Evolutionary conservation across 2,888 invertebrate species (phyloP).

Genomic region (Phlogophora meticulosa): DNA sequence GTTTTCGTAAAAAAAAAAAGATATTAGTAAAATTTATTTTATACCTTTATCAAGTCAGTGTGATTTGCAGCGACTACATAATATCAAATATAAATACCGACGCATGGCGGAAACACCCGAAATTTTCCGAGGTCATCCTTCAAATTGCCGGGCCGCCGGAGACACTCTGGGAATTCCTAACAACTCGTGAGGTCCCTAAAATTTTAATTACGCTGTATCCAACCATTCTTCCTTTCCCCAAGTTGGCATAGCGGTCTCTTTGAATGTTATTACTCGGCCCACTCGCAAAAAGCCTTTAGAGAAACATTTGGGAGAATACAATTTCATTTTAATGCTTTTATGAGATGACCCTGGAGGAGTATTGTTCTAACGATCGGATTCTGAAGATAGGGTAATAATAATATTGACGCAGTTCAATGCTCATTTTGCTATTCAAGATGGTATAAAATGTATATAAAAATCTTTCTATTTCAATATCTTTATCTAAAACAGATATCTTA

Average conservation of each 20-base stretch:
- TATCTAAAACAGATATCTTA: neutral
- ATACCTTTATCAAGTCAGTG: neutral
- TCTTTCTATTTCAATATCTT: neutral
- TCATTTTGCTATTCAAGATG: conserved; percentile 5
- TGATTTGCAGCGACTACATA: conserved; percentile 1
- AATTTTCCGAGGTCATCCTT: conserved; percentile 67
- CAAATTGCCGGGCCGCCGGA: conserved; percentile 60
- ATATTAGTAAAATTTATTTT: too few species aligned
- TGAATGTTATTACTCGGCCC: conserved; percentile 69
- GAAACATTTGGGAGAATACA: conserved; percentile 61
- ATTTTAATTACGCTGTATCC: conserved; percentile 79
- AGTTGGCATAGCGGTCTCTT: conserved; percentile 67
- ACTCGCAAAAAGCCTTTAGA: conserved; percentile 64
- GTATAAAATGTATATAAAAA: neutral
- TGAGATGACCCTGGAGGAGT: conserved; percentile 49
- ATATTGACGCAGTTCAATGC: conserved; percentile 19
- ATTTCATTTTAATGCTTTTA: conserved; percentile 68
- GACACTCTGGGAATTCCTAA: conserved; percentile 69
- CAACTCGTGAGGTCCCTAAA: conserved; percentile 73
- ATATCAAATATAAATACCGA: conserved; percentile 61
- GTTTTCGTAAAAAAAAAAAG: conserved; percentile 32
- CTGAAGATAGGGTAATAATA: conserved; percentile 22
- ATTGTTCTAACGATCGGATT: conserved; percentile 51
- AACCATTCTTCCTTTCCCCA: conserved; percentile 66
- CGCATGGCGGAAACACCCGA: conserved; percentile 61